Evolutionary conservation across 2,797 vertebrate species (phyloP), one percentile per base, ranked within the genome.

Genomic region (Eulemur mongoz): DNA sequence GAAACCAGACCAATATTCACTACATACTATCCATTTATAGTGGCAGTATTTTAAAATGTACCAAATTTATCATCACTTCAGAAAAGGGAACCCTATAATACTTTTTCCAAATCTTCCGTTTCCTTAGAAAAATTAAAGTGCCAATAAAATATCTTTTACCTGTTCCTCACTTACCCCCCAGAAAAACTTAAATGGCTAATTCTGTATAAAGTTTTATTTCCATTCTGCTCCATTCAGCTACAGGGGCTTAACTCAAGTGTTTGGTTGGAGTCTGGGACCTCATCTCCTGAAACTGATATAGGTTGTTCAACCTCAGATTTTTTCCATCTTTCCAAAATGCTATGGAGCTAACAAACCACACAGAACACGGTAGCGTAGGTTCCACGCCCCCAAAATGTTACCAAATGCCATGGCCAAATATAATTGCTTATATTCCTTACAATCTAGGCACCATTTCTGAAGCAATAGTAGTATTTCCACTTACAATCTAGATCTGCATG

Each of bases 61-160:
- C 35, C 48, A 89, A 65, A 72, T 84, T 73, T 48, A 59, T 48
- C 17, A 88, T 72, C 32, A 73, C 18, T 84, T 94, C 43, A 65
- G 54, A 69, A 96, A 83, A 89, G 27, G 45, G 30, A 91, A 72
- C 25, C 30, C 57, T 89, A 69, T 17, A 65, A 61, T 52, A 65
- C 6, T 72, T 82, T 82, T 89, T 59, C 70, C 43, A 48, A 73
- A 67, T 65, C 43, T 72, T 32, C 27, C 35, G 50, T 70, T 88
- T 35, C 27, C 70, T 72, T 79, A 91, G 50, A 89, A 96, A 94
- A 92, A 72, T 52, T 69, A 89, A 89, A 43, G 30, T 25, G 40
- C 32, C 13, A 45, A 52, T 73, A 73, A 80, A 89, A 27, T 80
- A 43, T 67, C 1, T 78, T 75, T 59, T 61, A 73, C 48, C 6